Evolutionary conservation across 2,888 invertebrate species (phyloP).

Genomic region (Didymodactylos carnosus): DNA sequence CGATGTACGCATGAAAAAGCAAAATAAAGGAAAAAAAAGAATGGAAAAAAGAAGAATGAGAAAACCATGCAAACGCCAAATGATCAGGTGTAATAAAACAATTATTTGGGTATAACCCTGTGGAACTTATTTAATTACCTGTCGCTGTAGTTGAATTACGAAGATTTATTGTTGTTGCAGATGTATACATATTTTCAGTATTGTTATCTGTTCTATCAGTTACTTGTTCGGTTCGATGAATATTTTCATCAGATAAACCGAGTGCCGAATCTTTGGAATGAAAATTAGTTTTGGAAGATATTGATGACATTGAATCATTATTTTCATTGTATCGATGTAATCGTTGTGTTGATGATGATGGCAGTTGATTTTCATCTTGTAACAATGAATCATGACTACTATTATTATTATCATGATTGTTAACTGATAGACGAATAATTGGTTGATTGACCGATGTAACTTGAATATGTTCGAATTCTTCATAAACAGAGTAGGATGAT

Average conservation of each 20-base stretch:
- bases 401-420: neutral
- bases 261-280: neutral
- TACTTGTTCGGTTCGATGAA: neutral
- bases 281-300: too few species aligned
- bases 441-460: too few species aligned
- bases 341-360: neutral
- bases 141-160: neutral
- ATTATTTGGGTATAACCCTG: too few species aligned
- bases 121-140: neutral
- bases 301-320: too few species aligned
- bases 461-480: neutral
- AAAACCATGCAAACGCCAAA: too few species aligned
- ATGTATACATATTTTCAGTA: neutral
- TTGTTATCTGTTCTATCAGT: neutral
- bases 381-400: neutral
- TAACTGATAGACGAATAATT: too few species aligned
- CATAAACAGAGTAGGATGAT: neutral
- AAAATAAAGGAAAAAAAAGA: too few species aligned
- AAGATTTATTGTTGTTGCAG: neutral
- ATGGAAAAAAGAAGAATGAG: too few species aligned
- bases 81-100: too few species aligned
- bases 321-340: neutral
- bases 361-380: neutral
- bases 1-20: too few species aligned
- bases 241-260: neutral